Conservation (phyloP, 2,113 vertebrate genomes). For the Bufo bufo region DNA sequence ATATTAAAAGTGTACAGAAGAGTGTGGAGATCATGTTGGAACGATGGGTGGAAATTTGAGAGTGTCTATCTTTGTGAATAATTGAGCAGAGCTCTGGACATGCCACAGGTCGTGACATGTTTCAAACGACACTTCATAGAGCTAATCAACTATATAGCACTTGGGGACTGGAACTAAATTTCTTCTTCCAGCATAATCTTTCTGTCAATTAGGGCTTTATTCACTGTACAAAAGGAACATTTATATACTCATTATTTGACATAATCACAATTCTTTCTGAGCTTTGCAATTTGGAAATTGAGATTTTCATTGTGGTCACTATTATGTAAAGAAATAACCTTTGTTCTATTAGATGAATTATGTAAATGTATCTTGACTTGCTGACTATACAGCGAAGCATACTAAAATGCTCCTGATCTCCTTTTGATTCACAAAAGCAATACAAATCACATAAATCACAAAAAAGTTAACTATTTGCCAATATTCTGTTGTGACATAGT, state of each 20-base stretch:
- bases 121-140: constrained; percentile 34
- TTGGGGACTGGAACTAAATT: constrained; percentile 20
- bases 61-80: constrained; percentile 23
- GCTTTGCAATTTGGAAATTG: not conserved
- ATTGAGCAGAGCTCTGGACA: constrained; percentile 7
- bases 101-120: constrained; percentile 38
- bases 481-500: not conserved
- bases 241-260: not conserved
- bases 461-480: not conserved
- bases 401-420: not conserved
- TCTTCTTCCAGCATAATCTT: constrained; percentile 2
- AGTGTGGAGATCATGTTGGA: constrained; percentile 5
- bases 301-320: constrained; percentile 4
- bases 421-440: not conserved
- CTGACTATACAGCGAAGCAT: not conserved
- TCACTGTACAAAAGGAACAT: constrained; percentile 18
- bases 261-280: not conserved
- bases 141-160: constrained; percentile 15
- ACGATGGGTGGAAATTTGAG: constrained; percentile 7
- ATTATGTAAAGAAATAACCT: not conserved
- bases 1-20: constrained; percentile 13
- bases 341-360: not conserved
- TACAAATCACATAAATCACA: not conserved
- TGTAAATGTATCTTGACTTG: not conserved
- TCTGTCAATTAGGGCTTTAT: constrained; percentile 17